Base-by-base conservation (phyloP, 2,113 vertebrate genomes). In the Sarotherodon lohbergeri region DNA sequence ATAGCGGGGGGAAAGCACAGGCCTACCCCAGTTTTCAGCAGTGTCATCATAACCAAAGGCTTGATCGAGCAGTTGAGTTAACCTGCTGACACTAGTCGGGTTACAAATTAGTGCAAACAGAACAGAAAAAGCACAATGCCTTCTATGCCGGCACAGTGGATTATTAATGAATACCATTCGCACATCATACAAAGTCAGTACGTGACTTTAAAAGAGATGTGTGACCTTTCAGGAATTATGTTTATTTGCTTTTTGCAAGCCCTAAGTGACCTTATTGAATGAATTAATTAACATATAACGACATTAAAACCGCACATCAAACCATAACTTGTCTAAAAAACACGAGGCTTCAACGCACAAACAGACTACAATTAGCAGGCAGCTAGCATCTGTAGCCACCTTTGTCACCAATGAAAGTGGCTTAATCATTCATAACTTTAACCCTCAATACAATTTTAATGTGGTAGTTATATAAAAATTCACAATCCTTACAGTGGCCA, bases 1-100 rank as follows among this genome's bases (percentile, higher is more conserved):
- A 92, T 90, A 93, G 91, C 89, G 34, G 93, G 94, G 87, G 19
- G 96, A 90, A 95, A 93, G 93, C 93, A 82, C 91, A 92, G 90
- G 84, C 93, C 93, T 89, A 88, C 93, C 36, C 87, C 89, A 92
- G 83, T 82, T 90, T 91, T 88, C 82, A 91, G 86, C 78, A 90
- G 81, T 91, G 85, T 79, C 90, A 86, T 92, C 86, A 56, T 34
- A 43, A 36, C 83, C 59, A 36, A 52, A 48, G 73, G 76, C 41
- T 84, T 34, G 54, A 59, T 82, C 78, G 12, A 85, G 82, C 81
- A 55, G 73, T 86, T 4, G 80, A 82, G 79, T 82, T 48, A 43
- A 84, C 41, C 81, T 84, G 90, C 83, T 86, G 83, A 90, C 89
- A 50, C 46, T 7, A 24, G 22, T 87, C 7, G 27, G 52, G 22